Base-by-base conservation (phyloP, 2,797 vertebrate species). In the Catamblyrhynchus diadema region DNA sequence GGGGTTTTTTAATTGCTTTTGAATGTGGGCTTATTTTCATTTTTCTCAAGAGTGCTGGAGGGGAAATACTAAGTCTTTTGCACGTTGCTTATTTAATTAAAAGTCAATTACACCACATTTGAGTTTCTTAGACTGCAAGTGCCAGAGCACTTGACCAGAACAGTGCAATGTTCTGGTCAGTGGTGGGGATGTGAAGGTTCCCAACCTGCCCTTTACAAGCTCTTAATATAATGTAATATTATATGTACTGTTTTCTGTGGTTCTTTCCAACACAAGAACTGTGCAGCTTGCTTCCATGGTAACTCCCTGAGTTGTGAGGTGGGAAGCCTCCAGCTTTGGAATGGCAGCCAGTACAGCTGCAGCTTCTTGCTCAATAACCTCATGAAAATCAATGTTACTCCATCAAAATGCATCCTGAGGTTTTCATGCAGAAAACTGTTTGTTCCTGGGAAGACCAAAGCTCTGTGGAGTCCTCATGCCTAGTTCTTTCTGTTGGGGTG, bases 211-310 rank as follows among this genome's bases (percentile, higher is more conserved):
- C n/a, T 65, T 80, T 65, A 44, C 2, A 2, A 62, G 71, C 84
- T 72, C 44, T 83, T 75, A 59, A 21, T 67, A 51, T 5, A 51
- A 14, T 30, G 9, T 81, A 35, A 19, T 64, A n/a, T 8, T 51
- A 5, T 18, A 15, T 21, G 10, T 51, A 12, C n/a, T 48, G 64
- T 56, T 79, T 45, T 56, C 44, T 86, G 75, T 74, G 64, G 17
- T 59, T 75, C 83, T 72, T 81, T 44, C 61, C 87, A 78, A 42
- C 28, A 30, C 17, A 10, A 73, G 57, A 69, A 22, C 11, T 56
- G 39, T 75, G 48, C 72, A 62, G 60, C 79, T 92, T 88, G 74
- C 79, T 94, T 88, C 81, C 69, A 70, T 74, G 83, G 72, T 45
- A 74, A 85, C 88, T 81, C 60, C 56, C 45, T 81, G 35, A 12